These are phyloP conservation scores for Spea hammondii DNA, from an alignment of 2,797 vertebrate species.

Conservation along the genomic window DNA sequence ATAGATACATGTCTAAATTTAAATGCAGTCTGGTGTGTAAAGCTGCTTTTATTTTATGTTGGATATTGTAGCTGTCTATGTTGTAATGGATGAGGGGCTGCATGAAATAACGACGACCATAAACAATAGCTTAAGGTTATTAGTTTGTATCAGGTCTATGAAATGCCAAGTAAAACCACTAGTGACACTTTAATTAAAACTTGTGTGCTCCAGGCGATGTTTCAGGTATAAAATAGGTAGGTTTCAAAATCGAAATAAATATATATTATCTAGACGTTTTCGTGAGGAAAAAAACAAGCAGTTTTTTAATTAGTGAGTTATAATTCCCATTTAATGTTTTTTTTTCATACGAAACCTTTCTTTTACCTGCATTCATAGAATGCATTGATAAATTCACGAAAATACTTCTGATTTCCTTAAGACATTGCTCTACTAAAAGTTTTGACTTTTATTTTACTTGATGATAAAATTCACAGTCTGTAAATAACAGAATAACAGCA, in stretches of 20 bases:
- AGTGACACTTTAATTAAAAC: slow-evolving; percentile 73
- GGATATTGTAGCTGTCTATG: slow-evolving; percentile 40
- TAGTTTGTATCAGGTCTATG: slow-evolving; percentile 65
- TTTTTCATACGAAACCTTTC: neutral
- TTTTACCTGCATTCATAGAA: neutral
- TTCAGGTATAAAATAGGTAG: slow-evolving; percentile 53
- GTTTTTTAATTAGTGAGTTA: neutral
- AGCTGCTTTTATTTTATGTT: slow-evolving; percentile 27
- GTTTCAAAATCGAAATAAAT: slow-evolving; percentile 34
- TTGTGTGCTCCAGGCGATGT: slow-evolving; percentile 59
- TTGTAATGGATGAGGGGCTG: slow-evolving; percentile 48
- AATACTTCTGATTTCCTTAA: too few species aligned
- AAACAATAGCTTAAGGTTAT: slow-evolving; percentile 63
- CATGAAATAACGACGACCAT: slow-evolving; percentile 55
- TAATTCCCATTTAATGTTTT: slow-evolving; percentile 5
- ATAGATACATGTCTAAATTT: neutral
- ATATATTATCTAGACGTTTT: neutral
- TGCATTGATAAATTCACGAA: neutral
- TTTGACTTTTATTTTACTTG: neutral
- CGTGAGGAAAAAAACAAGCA: neutral
- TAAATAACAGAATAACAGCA: neutral
- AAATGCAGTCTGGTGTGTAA: slow-evolving; percentile 31
- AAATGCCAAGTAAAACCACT: slow-evolving; percentile 63
- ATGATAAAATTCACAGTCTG: slow-evolving; percentile 23
- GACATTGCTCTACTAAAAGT: too few species aligned